Base-by-base conservation (phyloP, 1,140 invertebrate genomes). In the Phthorimaea operculella region DNA sequence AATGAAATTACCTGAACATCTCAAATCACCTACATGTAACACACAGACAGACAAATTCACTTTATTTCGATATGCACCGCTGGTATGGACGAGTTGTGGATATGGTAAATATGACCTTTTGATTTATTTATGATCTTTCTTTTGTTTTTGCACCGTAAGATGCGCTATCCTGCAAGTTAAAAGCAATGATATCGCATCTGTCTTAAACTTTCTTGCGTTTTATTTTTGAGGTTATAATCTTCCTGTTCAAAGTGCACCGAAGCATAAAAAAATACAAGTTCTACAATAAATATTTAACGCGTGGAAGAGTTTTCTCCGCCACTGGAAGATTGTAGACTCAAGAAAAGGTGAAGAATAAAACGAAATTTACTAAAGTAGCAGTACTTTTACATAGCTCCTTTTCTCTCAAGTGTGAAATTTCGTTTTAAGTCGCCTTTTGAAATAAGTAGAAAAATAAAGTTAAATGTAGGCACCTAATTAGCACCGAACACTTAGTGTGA, bases 11-110 rank as follows among this genome's bases (percentile, higher is more conserved):
- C 36, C 36, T 39, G 10, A 39, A n/a, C 11, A 47, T 47, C 14
- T 15, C 16, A 47, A 15, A 53, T 36, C 21, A 54, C 51, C 52
- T 54, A 51, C 50, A 60, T 49, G 56, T 45, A 58, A 52, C 7
- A 55, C 58, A 60, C 59, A 36, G 11, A 39, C 51, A 63, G 52
- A 55, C 54, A 53, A 58, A 52, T 45, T 66, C 60, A 76, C 69
- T 72, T 64, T 67, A 72, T 64, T 66, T 64, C 72, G 79, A 83
- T 83, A 85, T 85, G 79, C 82, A 85, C 82, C 82, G 73, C 82
- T 85, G 82, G 82, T 83, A 81, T 82, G 82, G 82, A 83, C 70
- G 82, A 75, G 76, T 80, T 81, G 54, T 54, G 61, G 67, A 68
- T 67, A 68, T 72, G 73, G 78, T 79, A 79, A 79, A 62, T 75